Conservation (phyloP, 2,113 vertebrate species). For the Porphyrio hochstetteri region DNA sequence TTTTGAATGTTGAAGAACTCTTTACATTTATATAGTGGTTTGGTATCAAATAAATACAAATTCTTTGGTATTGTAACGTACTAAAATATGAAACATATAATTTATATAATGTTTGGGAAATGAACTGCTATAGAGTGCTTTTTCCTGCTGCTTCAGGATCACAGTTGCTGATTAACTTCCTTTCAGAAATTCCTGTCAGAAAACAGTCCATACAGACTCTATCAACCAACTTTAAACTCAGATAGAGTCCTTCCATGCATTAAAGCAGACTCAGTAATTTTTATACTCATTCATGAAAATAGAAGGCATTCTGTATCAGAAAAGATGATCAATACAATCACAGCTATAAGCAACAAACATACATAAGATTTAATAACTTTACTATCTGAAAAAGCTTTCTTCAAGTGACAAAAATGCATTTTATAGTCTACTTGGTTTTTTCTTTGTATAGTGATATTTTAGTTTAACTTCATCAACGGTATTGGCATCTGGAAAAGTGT, state of each 20-base stretch:
- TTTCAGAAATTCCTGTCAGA: background rate
- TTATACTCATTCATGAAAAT: background rate
- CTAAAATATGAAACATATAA: background rate
- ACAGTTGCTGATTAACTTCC: background rate
- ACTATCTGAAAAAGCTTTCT: background rate
- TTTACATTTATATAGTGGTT: background rate
- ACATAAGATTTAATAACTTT: background rate
- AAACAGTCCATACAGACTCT: background rate
- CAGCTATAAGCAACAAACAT: background rate
- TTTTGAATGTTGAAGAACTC: background rate
- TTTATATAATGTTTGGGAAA: conserved; percentile 2
- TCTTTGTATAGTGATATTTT: background rate
- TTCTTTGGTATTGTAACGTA: background rate
- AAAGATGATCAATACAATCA: background rate
- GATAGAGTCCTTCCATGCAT: background rate
- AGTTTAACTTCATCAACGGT: background rate
- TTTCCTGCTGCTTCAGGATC: background rate
- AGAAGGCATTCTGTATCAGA: background rate
- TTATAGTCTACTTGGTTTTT: background rate
- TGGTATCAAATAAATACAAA: background rate
- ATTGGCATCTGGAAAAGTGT: background rate
- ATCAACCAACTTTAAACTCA: background rate
- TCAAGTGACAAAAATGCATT: background rate
- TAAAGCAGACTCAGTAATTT: background rate
- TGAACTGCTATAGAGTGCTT: background rate